phyloP scores from a whole-genome alignment of 2,797 vertebrate genomes.

The Tauraco hartlaubi region DNA sequence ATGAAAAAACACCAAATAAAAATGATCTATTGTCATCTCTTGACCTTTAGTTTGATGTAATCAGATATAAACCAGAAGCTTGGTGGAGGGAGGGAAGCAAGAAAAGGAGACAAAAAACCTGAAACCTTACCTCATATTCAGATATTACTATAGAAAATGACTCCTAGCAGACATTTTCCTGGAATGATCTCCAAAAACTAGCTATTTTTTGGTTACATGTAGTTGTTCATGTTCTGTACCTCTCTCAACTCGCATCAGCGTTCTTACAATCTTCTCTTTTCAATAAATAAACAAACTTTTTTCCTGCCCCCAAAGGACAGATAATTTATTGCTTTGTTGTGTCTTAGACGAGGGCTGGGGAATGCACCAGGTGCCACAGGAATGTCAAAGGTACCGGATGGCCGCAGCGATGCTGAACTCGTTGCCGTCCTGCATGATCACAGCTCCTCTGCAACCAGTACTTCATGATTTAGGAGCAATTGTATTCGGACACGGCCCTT shows the following conservation, averaged over 20 bases:
- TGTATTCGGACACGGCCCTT: rapidly evolving
- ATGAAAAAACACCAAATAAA: background rate
- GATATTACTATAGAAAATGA: background rate
- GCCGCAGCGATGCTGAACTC: background rate
- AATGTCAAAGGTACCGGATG: background rate
- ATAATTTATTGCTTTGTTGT: background rate
- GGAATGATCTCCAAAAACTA: background rate
- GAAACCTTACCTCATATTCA: background rate
- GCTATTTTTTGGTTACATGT: background rate
- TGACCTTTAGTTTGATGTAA: background rate
- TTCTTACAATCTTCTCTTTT: background rate
- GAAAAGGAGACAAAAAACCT: background rate
- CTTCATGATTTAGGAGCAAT: no score
- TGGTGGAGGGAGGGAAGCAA: background rate
- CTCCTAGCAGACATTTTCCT: background rate
- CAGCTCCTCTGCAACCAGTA: background rate
- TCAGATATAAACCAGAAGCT: background rate
- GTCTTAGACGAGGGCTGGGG: background rate
- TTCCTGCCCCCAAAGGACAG: background rate
- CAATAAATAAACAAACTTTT: background rate
- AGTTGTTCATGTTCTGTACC: background rate
- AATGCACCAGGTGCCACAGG: background rate
- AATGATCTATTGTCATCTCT: background rate
- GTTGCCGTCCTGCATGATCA: rapidly evolving
- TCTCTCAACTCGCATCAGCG: background rate